Evolutionary conservation across 35 echinoderm and acorn worm genomes (phyloP).

Genomic region (Heliocidaris erythrogramma): DNA sequence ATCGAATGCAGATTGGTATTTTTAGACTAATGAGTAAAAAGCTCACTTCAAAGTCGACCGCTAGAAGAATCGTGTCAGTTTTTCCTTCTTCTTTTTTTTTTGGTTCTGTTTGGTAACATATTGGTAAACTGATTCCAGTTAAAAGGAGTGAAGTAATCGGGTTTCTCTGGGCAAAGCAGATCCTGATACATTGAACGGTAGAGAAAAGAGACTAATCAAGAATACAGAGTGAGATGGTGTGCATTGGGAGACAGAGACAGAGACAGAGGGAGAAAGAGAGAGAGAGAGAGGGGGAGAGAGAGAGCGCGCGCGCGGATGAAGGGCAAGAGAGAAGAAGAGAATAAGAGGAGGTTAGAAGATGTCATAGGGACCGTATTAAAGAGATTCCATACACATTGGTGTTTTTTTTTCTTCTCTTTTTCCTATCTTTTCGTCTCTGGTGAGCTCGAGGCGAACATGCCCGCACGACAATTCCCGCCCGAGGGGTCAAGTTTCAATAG

Average conservation of each 20-base stretch:
- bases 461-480: not conserved
- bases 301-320: not conserved
- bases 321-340: not conserved
- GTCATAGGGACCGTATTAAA: not conserved
- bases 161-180: not conserved
- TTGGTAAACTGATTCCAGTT: constrained; percentile 15
- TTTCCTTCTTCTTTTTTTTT: no score
- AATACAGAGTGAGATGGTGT: not conserved
- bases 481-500: constrained; percentile 40
- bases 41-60: constrained; percentile 37
- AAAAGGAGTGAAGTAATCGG: constrained; percentile 9
- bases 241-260: not conserved
- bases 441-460: not conserved
- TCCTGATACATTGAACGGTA: not conserved
- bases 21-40: constrained; percentile 46
- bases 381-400: not conserved
- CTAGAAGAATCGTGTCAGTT: not conserved
- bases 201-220: not conserved
- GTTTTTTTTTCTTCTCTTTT: not conserved
- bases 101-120: not conserved
- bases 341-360: not conserved
- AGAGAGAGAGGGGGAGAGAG: not conserved
- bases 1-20: constrained; percentile 42
- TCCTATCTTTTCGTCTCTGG: not conserved
- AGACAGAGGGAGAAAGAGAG: not conserved